These are phyloP conservation scores for Pongo pygmaeus DNA, from an alignment of 2,113 vertebrate species.

Conservation along the genomic window DNA sequence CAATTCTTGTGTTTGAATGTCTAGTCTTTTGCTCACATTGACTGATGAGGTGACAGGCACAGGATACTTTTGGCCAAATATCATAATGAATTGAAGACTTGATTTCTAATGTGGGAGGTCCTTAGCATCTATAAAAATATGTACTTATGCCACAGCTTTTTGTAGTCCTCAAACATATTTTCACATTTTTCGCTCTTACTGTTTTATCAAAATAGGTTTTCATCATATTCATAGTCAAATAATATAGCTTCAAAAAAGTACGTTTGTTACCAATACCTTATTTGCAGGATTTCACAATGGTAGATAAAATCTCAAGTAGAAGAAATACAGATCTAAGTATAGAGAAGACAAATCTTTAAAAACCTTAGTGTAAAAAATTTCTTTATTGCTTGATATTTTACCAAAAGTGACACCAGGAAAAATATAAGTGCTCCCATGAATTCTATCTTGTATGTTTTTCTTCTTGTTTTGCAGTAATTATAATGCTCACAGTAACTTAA, in stretches of 20 bases:
- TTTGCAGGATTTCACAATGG: neutral
- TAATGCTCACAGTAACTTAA: neutral
- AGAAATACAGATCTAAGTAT: slow-evolving; percentile 2
- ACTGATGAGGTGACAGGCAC: neutral
- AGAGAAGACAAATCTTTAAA: neutral
- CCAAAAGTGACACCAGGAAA: neutral
- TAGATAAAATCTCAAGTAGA: neutral
- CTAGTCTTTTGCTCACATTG: neutral
- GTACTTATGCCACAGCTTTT: neutral
- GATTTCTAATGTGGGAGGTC: neutral
- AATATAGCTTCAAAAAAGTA: neutral
- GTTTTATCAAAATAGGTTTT: neutral
- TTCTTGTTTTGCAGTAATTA: neutral
- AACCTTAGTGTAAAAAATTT: neutral
- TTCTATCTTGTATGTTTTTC: neutral
- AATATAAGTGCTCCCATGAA: neutral
- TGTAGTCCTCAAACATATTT: neutral
- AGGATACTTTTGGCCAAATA: neutral
- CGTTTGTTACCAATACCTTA: neutral
- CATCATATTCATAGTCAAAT: neutral
- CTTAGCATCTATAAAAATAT: neutral
- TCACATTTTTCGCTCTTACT: neutral
- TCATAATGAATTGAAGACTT: neutral
- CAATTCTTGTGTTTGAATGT: neutral
- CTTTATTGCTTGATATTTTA: neutral